Base-by-base conservation (phyloP, 2,113 vertebrate species). In the Ochotona curzoniae region DNA sequence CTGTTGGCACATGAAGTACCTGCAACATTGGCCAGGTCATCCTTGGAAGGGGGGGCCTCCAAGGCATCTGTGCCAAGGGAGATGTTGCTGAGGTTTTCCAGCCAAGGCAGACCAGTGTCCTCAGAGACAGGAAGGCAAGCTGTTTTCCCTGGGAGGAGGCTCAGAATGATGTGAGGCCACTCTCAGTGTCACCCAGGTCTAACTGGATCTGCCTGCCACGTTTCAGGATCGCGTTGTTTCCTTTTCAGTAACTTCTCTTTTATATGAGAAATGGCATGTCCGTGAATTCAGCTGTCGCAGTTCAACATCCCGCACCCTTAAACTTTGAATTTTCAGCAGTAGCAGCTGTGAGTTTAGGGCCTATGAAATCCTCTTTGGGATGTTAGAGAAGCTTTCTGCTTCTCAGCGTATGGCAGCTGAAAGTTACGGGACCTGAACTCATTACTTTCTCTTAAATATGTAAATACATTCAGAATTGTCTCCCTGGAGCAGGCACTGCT, bases 401-500 rank as follows among this genome's bases (percentile, higher is more conserved):
- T 67, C 44, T 90, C 12, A 54, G 57, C 71, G 44, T 6, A 4
- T 86, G 75, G n/a, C 26, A 89, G 30, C 38, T 85, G 54, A 64
- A 75, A 84, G n/a, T 81, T 94, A 94, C 83, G 8, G 5, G 67
- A 66, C 35, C 18, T n/a, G 63, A 85, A 28, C 32, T 69, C 79
- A 21, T 96, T 47, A 51, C 75, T 91, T 95, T 91, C 83, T 94
- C 60, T 88, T 82, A 78, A 82, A 64, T 78, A 79, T 87, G 71
- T 63, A 85, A 35, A 28, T 35, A 69, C 47, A 54, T 14, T 82
- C 54, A 84, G 18, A 90, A 88, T 38, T 4, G 6, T 44, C 38
- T 44, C 38, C 38, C 38, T 44, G 54, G 54, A 17, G 17, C 54
- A 57, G 54, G 54, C 54, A 57, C 54, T 57, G 54, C 17, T 18